A percentile compares a stretch with the other conserved stretches of the same genome.
Evolutionary conservation across 2,888 invertebrate species (phyloP).

Genomic region (Mesorhabditis belari): DNA sequence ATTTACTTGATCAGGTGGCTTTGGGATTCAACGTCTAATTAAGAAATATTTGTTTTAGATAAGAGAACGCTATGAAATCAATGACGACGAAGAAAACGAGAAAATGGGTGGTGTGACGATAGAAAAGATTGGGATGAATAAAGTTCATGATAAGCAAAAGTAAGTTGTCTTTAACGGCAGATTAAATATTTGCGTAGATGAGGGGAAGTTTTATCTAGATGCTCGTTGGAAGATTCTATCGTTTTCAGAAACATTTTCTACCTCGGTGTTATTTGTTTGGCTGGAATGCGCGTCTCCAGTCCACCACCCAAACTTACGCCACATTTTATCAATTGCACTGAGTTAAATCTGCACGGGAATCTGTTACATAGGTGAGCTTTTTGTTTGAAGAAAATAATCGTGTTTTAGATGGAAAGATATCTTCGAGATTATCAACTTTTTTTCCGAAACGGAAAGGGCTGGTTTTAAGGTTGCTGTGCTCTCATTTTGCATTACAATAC

Average conservation of each 20-base stretch:
- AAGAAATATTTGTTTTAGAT: conserved; percentile 65
- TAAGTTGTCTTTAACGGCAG: conserved; percentile 54
- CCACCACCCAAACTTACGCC: conserved; percentile 12
- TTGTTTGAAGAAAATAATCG: background rate
- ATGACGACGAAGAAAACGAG: conserved; percentile 56
- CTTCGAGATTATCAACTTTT: conserved; percentile 11
- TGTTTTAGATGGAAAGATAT: conserved; percentile 18
- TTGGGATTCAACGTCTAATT: too few species aligned
- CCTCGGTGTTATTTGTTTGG: conserved; percentile 21
- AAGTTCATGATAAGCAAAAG: conserved; percentile 65
- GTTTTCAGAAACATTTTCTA: conserved; percentile 17
- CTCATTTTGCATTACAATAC: too few species aligned
- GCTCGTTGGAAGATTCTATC: background rate
- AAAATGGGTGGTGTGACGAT: conserved; percentile 74
- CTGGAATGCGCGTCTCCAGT: conserved; percentile 14
- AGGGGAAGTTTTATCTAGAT: background rate
- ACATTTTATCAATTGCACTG: conserved; percentile 51
- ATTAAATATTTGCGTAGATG: too few species aligned
- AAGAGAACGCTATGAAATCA: conserved; percentile 62
- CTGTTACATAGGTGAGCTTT: conserved; percentile 67
- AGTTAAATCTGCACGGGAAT: conserved; percentile 72
- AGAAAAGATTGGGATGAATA: conserved; percentile 83
- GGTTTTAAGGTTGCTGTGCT: conserved; percentile 13
- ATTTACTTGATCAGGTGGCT: too few species aligned
- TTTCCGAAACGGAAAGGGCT: conserved; percentile 25